Base-by-base conservation (phyloP, 2,113 vertebrate species). In the Myiozetetes cayanensis region DNA sequence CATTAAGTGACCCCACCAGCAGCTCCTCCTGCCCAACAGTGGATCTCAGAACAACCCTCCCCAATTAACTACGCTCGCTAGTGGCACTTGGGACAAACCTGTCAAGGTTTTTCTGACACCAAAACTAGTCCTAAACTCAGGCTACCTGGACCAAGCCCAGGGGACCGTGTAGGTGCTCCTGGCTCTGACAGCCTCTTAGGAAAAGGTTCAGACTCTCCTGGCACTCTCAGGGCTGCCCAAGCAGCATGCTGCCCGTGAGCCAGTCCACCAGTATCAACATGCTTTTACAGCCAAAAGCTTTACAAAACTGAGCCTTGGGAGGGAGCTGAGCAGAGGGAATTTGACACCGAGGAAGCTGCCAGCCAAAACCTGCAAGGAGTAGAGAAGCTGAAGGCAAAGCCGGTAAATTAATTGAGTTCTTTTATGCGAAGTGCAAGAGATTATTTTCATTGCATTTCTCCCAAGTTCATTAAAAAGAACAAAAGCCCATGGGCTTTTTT, bases 401-500 rank as follows among this genome's bases (percentile, higher is more conserved):
- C 13, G 2, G 85, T n/a, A 80, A 94, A 87, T 89, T 87, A 95
- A 91, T 41, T 79, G 65, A 84, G 92, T 43, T 81, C 55, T 84
- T 86, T 86, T 37, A 86, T 86, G 92, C 59, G 55, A 93, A 95
- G 76, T 46, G 72, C 59, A 24, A 83, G 44, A 74, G 65, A 90
- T 87, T 61, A 88, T 67, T 93, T 80, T 86, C 88, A 94, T 71
- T 86, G 90, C 65, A 39, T 92, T 93, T 74, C 70, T 74, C 90
- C 76, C 65, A 85, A 80, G 72, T 93, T 88, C 94, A 92, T 92
- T 88, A 95, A 62, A 92, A 88, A 84, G 79, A 94, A 77, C 63
- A 74, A 90, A 93, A 95, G 79, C 95, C 94, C 79, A 92, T 39
- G 59, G 95, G 92, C 79, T 89, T 94, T 92, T 50, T 79, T 90